Evolutionary conservation across 1,140 invertebrate genomes (phyloP).

Genomic region (Leguminivora glycinivorella): DNA sequence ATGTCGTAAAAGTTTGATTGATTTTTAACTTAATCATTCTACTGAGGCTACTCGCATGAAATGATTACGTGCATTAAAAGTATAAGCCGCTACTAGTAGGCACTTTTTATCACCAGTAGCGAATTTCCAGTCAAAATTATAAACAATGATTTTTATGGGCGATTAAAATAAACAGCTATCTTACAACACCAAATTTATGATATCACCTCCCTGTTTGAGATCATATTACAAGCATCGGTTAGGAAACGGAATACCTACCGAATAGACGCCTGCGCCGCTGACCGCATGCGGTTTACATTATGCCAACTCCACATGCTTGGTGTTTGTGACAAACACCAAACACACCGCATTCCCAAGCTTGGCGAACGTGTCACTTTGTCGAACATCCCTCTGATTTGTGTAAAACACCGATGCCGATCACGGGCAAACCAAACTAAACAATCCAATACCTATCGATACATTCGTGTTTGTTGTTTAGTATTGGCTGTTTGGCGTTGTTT

Average conservation of each 20-base stretch:
- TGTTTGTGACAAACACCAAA: no score
- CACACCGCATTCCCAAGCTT: no score
- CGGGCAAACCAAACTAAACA: no score
- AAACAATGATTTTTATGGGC: slow-evolving; percentile 21
- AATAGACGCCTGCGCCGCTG: slow-evolving; percentile 41
- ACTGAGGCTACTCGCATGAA: neutral
- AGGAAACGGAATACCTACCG: slow-evolving; percentile 55
- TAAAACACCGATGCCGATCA: no score
- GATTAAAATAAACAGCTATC: slow-evolving; percentile 23
- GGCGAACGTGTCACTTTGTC: no score
- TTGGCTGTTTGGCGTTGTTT: no score
- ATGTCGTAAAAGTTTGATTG: slow-evolving; percentile 33
- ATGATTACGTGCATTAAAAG: neutral
- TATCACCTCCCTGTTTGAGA: slow-evolving; percentile 50
- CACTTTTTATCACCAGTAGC: neutral
- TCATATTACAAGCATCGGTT: slow-evolving; percentile 58
- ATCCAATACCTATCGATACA: no score
- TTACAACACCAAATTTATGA: slow-evolving; percentile 52
- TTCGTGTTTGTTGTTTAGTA: no score
- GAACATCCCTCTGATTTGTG: no score
- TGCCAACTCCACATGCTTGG: no score
- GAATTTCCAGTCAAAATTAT: neutral
- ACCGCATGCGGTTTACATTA: slow-evolving; percentile 57
- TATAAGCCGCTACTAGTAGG: neutral
- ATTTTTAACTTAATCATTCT: neutral